These are phyloP conservation scores for Plumapathes pennacea DNA, from an alignment of 92 coral and sea anemone species.

Conservation along the genomic window DNA sequence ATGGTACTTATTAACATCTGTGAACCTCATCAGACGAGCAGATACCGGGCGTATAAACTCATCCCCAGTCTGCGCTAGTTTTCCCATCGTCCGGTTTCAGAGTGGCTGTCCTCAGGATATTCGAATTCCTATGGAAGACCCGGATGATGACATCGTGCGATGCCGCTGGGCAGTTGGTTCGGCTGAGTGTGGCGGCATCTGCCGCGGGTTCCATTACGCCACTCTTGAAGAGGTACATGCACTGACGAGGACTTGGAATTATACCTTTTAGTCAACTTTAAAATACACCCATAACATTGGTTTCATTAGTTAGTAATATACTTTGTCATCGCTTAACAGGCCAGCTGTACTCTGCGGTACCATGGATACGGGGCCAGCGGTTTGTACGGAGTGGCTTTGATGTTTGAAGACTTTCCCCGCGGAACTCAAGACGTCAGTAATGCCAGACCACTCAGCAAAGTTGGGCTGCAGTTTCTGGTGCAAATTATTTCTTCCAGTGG, in stretches of 20 bases:
- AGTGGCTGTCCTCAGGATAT: slow-evolving; percentile 28
- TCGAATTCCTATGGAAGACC: slow-evolving; percentile 45
- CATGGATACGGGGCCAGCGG: slow-evolving; percentile 18
- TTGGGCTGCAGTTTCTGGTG: slow-evolving; percentile 50
- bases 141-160: slow-evolving; percentile 49
- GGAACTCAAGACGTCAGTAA: slow-evolving; percentile 30
- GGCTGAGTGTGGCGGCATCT: slow-evolving; percentile 20
- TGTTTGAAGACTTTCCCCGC: slow-evolving; percentile 52
- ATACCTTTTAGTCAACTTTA: too few relatives aligned
- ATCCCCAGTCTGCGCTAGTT: slow-evolving; percentile 50
- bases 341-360: slow-evolving; percentile 11
- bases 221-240: slow-evolving; percentile 54
- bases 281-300: too few relatives aligned
- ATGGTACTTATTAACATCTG: slow-evolving; percentile 31
- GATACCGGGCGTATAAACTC: slow-evolving; percentile 53
- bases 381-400: slow-evolving; percentile 48
- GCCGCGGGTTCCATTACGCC: slow-evolving; percentile 35
- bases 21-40: slow-evolving; percentile 28
- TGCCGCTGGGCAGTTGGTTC: slow-evolving; percentile 46
- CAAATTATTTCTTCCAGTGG: slow-evolving; percentile 4
- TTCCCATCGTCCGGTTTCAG: slow-evolving; percentile 37
- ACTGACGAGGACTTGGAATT: too few relatives aligned
- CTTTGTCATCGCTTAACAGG: too few relatives aligned
- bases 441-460: slow-evolving; percentile 36
- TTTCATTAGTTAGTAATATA: too few relatives aligned